A percentile compares a stretch with the other conserved stretches of the same genome.
Conservation (phyloP, 2,113 vertebrate species). For the Atlantisia rogersi region DNA sequence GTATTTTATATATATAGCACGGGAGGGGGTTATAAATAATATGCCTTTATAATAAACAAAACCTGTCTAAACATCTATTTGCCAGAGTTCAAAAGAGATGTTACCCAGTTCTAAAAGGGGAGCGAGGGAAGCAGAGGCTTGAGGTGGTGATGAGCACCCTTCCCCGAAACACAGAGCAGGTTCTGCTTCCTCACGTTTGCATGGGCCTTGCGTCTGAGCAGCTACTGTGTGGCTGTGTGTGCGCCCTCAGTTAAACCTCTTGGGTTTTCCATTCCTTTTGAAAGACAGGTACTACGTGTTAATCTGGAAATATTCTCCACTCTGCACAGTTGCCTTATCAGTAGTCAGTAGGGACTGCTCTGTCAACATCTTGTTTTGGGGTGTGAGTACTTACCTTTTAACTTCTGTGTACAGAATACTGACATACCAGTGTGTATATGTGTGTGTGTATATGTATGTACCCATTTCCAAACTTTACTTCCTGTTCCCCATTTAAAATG, state of each 20-base stretch:
- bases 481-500: conserved; percentile 15
- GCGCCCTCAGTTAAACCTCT: not conserved
- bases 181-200: not conserved
- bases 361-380: not conserved
- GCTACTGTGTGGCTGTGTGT: not conserved
- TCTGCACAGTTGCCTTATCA: conserved; percentile 48
- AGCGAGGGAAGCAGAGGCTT: not conserved
- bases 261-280: not conserved
- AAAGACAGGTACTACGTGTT: not conserved
- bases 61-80: not conserved
- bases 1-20: conserved; percentile 48
- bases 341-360: not conserved
- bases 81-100: not conserved
- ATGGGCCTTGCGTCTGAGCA: not conserved
- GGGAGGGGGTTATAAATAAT: conserved; percentile 20
- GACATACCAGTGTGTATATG: not conserved
- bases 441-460: not conserved
- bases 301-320: not conserved
- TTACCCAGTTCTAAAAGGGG: not conserved
- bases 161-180: not conserved
- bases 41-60: conserved; percentile 45
- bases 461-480: not conserved
- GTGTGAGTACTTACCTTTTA: not conserved
- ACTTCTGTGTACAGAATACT: not conserved
- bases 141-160: fast-evolving